Percentiles rank a stretch among this genome's conserved stretches.
These are phyloP conservation scores for Chlamydotis undulata DNA, from an alignment of 2,113 vertebrate species.

Conservation along the genomic window DNA sequence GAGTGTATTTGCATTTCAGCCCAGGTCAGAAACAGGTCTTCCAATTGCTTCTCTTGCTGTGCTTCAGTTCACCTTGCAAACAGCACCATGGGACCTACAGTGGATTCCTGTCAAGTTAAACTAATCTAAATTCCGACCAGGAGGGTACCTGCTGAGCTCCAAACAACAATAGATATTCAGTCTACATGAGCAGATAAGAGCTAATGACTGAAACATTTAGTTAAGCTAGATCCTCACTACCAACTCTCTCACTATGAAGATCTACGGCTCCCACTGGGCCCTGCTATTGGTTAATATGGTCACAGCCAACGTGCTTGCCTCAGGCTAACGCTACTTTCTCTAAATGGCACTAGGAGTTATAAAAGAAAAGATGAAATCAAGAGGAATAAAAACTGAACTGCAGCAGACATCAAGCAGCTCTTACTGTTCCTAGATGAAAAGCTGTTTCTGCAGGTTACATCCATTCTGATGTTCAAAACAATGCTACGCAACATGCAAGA, in stretches of 20 bases:
- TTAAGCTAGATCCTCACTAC: background rate
- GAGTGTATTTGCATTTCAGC: background rate
- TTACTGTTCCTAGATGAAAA: background rate
- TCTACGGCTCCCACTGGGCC: background rate
- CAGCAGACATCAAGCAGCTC: background rate
- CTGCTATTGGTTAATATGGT: background rate
- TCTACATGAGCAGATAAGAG: background rate
- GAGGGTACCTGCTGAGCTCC: background rate
- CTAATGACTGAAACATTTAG: background rate
- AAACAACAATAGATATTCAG: background rate
- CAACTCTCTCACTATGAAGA: background rate
- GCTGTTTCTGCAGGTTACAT: background rate
- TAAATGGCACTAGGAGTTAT: background rate
- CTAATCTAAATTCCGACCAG: background rate
- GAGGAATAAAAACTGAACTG: background rate
- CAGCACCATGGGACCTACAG: background rate
- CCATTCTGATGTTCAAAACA: background rate
- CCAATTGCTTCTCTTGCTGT: no score
- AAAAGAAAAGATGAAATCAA: background rate
- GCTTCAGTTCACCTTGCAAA: background rate
- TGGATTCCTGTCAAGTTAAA: background rate
- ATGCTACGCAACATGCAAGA: background rate
- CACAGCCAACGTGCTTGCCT: background rate
- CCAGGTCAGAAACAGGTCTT: background rate
- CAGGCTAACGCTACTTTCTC: background rate